phyloP scores from a whole-genome alignment of 2,888 invertebrate species.

The Steromphala cineraria region DNA sequence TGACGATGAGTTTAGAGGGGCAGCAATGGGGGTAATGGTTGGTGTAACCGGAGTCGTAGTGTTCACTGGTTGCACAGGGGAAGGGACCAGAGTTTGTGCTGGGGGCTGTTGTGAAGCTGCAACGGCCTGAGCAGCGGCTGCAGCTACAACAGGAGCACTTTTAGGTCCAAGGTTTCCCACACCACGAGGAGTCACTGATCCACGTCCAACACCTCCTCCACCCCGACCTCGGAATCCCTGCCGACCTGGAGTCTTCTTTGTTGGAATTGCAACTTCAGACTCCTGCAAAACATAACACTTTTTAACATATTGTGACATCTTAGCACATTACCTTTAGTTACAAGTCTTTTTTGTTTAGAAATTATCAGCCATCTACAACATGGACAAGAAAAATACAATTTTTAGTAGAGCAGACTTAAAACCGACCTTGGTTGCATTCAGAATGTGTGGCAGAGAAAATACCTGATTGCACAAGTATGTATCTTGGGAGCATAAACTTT shows the following conservation, averaged over 20 bases:
- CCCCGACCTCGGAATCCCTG: slow-evolving; percentile 22
- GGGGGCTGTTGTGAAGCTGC: neutral
- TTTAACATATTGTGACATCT: too few relatives aligned
- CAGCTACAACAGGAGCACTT: slow-evolving; percentile 12
- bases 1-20: neutral
- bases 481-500: too few relatives aligned
- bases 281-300: slow-evolving; percentile 60
- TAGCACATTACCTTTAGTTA: too few relatives aligned
- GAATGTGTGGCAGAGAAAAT: too few relatives aligned
- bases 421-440: too few relatives aligned
- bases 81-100: neutral
- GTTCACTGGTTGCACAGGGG: neutral
- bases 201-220: neutral
- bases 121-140: slow-evolving; percentile 11
- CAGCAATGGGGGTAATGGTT: slow-evolving; percentile 12
- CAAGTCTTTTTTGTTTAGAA: too few relatives aligned
- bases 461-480: too few relatives aligned
- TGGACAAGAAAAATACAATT: too few relatives aligned
- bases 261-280: slow-evolving; percentile 73
- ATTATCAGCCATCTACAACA: too few relatives aligned
- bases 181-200: neutral
- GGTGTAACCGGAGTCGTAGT: slow-evolving; percentile 20
- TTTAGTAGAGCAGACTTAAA: too few relatives aligned
- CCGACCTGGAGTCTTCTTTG: slow-evolving; percentile 43
- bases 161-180: neutral